Evolutionary conservation across 2,888 invertebrate species (phyloP), one percentile per base, ranked within the genome.

Genomic region (Colletes collaris): DNA sequence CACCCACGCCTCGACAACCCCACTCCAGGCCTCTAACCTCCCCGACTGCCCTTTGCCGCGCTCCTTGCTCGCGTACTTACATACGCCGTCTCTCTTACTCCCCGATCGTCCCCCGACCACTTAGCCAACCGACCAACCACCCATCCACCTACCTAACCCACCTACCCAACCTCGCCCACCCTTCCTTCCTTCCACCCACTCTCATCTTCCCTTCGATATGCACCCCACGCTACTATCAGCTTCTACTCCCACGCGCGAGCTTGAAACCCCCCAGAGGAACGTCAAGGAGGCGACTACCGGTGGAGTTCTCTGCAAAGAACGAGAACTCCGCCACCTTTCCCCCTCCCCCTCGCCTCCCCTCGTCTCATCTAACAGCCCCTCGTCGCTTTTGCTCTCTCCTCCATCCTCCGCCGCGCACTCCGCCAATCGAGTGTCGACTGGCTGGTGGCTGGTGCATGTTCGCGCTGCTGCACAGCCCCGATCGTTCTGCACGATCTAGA

Each of bases 161-260:
- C 70, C 62, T 44, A 53, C 65, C 37, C 16, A 16, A 19, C 49
- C 7, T 62, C 69, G 74, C 81, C 73, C 79, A 56, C 56, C 72
- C 73, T 63, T 67, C 70, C 81, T 76, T 69, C 73, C 76, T 73
- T 70, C 75, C 82, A 72, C 77, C 71, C 79, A 78, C 76, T 87
- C 87, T 84, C 84, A 84, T 88, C 88, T 87, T 87, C 81, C 76
- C 88, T 86, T 81, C 87, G 87, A 85, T 86, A 85, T 86, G 85
- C 87, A 88, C 88, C 86, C 87, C 87, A 85, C 79, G 82, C 83
- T 83, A 79, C 87, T 88, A 86, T 86, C 82, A 86, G 79, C 87
- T 67, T 81, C 80, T 78, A 84, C 86, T 85, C 83, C 82, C 82
- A 84, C 83, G 85, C 81, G 79, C 79, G 83, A 85, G 78, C 76